A percentile compares a stretch with the other conserved stretches of the same genome.
These are phyloP conservation scores for Platygyra sinensis DNA, from an alignment of 64 coral and sea anemone genomes.

Conservation along the genomic window DNA sequence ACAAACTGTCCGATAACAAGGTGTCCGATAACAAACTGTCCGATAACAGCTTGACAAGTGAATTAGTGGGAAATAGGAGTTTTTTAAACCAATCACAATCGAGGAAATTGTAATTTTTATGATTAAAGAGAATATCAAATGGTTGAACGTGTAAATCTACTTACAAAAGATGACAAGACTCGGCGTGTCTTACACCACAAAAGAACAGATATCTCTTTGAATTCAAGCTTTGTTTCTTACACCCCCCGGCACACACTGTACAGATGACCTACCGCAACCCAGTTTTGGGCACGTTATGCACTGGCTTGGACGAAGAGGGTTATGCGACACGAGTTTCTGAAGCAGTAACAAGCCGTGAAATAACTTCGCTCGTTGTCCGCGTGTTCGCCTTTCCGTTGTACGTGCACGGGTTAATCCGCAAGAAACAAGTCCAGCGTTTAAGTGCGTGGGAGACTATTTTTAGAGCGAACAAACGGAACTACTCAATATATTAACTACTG, in stretches of 20 bases:
- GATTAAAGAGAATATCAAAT: background rate
- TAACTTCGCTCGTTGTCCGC: background rate
- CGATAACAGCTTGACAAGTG: no score
- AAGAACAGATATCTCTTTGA: background rate
- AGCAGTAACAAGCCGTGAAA: background rate
- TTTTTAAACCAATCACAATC: no score
- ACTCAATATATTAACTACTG: background rate
- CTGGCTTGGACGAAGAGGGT: background rate
- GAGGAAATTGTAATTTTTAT: no score
- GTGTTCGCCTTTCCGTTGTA: background rate
- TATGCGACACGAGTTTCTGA: background rate
- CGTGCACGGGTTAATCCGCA: background rate
- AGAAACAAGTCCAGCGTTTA: background rate
- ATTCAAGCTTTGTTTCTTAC: background rate
- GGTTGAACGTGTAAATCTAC: background rate
- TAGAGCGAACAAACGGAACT: background rate
- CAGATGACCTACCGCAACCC: background rate
- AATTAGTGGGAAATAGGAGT: no score
- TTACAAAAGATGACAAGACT: background rate
- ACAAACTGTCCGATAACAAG: no score
- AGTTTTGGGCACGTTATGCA: background rate
- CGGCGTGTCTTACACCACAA: background rate
- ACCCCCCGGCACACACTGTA: no score
- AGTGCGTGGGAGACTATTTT: constrained; percentile 6
- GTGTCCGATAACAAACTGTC: no score